phyloP scores from a whole-genome alignment of 2,113 vertebrate genomes.

The Leucopsar rothschildi region DNA sequence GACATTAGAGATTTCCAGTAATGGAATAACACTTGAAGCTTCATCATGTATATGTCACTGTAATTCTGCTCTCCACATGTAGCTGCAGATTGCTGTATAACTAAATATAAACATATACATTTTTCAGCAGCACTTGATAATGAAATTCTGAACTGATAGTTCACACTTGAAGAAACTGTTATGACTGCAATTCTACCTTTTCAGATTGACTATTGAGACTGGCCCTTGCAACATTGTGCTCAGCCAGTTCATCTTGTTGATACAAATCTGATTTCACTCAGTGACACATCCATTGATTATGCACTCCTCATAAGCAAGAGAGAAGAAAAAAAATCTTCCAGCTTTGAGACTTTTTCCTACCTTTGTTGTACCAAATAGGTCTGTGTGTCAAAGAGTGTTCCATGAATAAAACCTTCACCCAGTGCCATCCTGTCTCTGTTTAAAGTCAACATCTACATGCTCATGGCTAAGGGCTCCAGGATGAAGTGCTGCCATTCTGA shows the following conservation, averaged over 20 bases:
- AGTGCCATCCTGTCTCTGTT: not conserved
- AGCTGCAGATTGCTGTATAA: not conserved
- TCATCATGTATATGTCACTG: not conserved
- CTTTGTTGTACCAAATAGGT: not conserved
- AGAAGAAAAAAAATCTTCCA: not conserved
- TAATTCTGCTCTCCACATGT: not conserved
- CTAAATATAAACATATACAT: not conserved
- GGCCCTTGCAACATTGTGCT: not conserved
- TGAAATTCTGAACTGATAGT: not conserved
- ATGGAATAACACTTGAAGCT: not conserved
- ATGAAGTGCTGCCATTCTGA: not conserved
- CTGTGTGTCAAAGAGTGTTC: not conserved
- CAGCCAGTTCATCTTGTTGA: not conserved
- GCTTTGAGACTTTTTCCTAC: not conserved
- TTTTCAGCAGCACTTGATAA: conserved; percentile 12
- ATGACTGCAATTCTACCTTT: not conserved
- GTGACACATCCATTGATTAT: not conserved
- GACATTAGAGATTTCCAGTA: not conserved
- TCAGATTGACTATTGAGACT: not conserved
- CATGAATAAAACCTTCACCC: not conserved
- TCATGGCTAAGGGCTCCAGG: not conserved
- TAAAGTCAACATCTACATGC: not conserved
- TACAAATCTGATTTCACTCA: not conserved
- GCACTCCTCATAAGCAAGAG: not conserved
- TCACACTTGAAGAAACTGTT: not conserved